These are phyloP conservation scores for Caenorhabditis sp. DNA, from an alignment of 2,888 invertebrate species.

Conservation along the genomic window DNA sequence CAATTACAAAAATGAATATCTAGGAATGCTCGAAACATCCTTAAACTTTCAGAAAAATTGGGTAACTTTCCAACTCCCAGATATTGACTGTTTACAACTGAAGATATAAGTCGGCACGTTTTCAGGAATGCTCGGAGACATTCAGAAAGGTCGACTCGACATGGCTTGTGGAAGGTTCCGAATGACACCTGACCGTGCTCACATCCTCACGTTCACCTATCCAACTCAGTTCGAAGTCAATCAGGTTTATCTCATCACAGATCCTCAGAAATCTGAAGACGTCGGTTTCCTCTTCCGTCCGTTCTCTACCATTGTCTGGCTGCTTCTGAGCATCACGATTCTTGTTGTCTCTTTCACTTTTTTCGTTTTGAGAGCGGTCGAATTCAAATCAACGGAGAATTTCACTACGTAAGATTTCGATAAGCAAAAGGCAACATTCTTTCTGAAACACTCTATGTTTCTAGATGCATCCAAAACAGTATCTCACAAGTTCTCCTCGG, in stretches of 20 bases:
- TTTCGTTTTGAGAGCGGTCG: slow-evolving; percentile 54
- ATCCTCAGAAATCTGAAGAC: slow-evolving; percentile 59
- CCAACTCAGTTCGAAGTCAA: slow-evolving; percentile 65
- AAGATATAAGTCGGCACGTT: too few species aligned
- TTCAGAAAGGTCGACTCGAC: slow-evolving; percentile 57
- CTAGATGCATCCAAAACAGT: slow-evolving; percentile 56
- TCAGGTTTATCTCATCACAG: slow-evolving; percentile 61
- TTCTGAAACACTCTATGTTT: slow-evolving; percentile 10
- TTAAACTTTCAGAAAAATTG: too few species aligned
- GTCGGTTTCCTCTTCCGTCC: slow-evolving; percentile 63
- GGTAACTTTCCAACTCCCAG: too few species aligned
- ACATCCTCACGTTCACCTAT: slow-evolving; percentile 59
- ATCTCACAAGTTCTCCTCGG: slow-evolving; percentile 51
- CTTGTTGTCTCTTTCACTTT: slow-evolving; percentile 51
- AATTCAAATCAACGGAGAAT: slow-evolving; percentile 34
- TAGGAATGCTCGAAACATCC: too few species aligned
- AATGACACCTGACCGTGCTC: slow-evolving; percentile 62
- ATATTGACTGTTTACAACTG: too few species aligned
- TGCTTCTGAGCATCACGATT: slow-evolving; percentile 42
- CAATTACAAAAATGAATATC: too few species aligned
- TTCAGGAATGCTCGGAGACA: slow-evolving; percentile 64
- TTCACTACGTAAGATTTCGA: slow-evolving; percentile 27
- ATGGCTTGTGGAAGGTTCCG: slow-evolving; percentile 66
- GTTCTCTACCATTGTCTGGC: slow-evolving; percentile 57
- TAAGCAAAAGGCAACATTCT: too few species aligned